Evolutionary conservation across 2,113 vertebrate genomes (phyloP), one percentile per base, ranked within the genome.

Genomic region (Butorides virescens): DNA sequence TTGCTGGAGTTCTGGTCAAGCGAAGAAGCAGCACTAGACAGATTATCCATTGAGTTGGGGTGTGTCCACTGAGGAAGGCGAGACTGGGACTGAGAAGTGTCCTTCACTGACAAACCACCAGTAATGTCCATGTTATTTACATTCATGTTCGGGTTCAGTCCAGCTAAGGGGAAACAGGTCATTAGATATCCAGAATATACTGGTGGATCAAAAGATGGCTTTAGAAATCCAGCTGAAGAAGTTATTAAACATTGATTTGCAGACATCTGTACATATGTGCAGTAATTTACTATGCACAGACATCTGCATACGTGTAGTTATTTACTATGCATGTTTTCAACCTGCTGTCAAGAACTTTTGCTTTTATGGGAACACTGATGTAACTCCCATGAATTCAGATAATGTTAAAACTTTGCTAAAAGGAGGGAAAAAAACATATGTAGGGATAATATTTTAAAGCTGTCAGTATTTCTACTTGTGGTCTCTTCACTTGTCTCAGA

Each of bases 31-130:
- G 98, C 99, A 98, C 98, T 99, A 95, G 99, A 98, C 92, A 99
- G 97, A 98, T 96, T 99, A 95, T 99, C 99, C 98, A 99, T 99
- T 71, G 99, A 98, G 98, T 99, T 99, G 94, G 99, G 98, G 98
- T 99, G 99, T 93, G 99, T 99, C 99, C 99, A 99, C 97, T 99
- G 99, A 94, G 99, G 99, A 97, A 99, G 98, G 96, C 99, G 99
- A 78, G 99, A 99, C 96, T 99, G 99, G 96, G 99, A 99, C 98
- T 99, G 99, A 93, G 98, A 98, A 68, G 98, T 98, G 96, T 99
- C 99, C 98, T 99, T 99, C 98, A 99, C 98, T 91, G 99, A 98
- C 97, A 99, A 96, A 95, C 99, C 98, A 87, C 99, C 98, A 93
- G 98, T 93, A 97, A 99, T 98, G 97, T 99, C 99, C 98, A 99